phyloP scores from a whole-genome alignment of 2,113 vertebrate species.

The Scartelaos histophorus region DNA sequence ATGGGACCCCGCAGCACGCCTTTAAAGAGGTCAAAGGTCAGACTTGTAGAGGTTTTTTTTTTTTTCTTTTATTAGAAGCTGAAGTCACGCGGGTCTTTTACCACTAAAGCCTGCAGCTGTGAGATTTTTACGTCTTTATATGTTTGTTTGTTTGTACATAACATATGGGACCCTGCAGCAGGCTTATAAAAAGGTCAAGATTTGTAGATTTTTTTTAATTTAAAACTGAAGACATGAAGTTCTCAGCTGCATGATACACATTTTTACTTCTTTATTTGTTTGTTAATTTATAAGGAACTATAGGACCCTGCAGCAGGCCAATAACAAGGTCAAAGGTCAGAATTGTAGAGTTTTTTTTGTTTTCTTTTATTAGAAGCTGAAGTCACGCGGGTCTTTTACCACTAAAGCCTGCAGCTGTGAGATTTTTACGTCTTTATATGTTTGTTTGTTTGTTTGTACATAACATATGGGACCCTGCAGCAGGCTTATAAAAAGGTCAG shows the following conservation, averaged over 20 bases:
- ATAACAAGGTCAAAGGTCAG: conserved; percentile 81
- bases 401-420: not conserved
- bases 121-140: too few species aligned
- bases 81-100: not conserved
- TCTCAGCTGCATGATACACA: too few species aligned
- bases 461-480: conserved; percentile 79
- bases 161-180: conserved; percentile 79
- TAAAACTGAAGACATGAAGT: not conserved
- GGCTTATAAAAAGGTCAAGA: conserved; percentile 69
- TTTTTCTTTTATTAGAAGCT: not conserved
- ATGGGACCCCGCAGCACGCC: conserved; percentile 70
- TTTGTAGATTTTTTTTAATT: not conserved
- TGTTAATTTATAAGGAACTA: conserved; percentile 84
- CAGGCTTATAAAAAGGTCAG: conserved; percentile 64
- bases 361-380: not conserved
- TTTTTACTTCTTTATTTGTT: too few species aligned
- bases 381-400: not conserved
- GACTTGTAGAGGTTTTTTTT: not conserved
- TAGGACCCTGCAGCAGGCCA: conserved; percentile 61
- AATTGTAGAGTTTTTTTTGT: not conserved
- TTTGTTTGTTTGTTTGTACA: not conserved
- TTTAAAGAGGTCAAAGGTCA: conserved; percentile 80
- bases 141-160: conserved; percentile 4
- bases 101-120: too few species aligned
- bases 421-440: not conserved